Evolutionary conservation across 1,140 invertebrate species (phyloP), one percentile per base, ranked within the genome.

Genomic region (Drosophila pseudoobscura): DNA sequence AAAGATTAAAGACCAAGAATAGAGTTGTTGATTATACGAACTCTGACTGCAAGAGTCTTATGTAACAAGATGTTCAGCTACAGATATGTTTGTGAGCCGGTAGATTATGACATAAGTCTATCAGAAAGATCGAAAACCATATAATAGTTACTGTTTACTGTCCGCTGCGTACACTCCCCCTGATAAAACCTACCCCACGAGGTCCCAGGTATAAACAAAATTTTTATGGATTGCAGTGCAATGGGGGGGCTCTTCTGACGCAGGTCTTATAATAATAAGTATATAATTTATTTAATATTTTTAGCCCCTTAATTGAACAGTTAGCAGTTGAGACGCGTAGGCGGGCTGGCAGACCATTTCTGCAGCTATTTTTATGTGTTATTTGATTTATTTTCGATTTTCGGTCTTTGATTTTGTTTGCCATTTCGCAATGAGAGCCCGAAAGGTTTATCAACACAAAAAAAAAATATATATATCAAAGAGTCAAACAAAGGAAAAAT

Each of bases 301-400:
- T 60, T 41, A 17, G n/a, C 44, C 44, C 43, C 63, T 63, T 66
- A 83, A 83, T 75, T 78, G 45, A 72, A 70, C 47, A 64, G 75
- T 83, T 83, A 71, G 75, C 62, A 83, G 73, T 83, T 78, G 39
- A 29, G 65, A 47, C 79, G 79, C 75, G 79, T 83, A 39, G 24
- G 24, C 24, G 24, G 4, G 24, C 24, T 5, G 24, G 24, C 24
- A 26, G 24, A 4, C 24, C 35, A 39, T 39, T 39, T 39, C 35
- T 55, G 57, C 54, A 50, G 35, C 6, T 58, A 35, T 35, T 53
- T 50, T 53, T 35, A n/a, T 24, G 8, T 17, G 20, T 7, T 31
- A 15, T 35, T 60, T 20, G 3, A 24, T 39, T 15, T 58, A 13
- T 17, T 29, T 61, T 53, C 44, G 50, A 29, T 44, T 22, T 47